phyloP scores from a whole-genome alignment of 2,888 invertebrate species.

The Athalia cordata region DNA sequence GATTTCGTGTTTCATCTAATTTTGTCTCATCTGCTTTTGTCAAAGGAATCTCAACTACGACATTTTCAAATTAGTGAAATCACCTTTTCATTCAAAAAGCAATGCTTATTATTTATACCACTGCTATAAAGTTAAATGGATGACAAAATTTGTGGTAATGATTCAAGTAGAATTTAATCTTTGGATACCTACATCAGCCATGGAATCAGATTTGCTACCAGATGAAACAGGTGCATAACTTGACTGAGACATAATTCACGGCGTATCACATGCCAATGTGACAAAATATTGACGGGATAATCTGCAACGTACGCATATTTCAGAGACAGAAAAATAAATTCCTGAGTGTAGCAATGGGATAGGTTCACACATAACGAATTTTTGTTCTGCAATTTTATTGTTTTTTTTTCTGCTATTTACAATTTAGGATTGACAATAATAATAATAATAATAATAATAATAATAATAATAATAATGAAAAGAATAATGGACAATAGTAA shows the following conservation, averaged over 20 bases:
- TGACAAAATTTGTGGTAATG: no score
- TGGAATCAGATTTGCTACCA: neutral
- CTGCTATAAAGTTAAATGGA: no score
- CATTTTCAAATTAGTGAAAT: neutral
- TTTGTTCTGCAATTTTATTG: slow-evolving; percentile 37
- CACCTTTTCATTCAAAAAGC: neutral
- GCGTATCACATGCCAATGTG: neutral
- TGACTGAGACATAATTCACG: slow-evolving; percentile 10
- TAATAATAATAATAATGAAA: slow-evolving; percentile 65
- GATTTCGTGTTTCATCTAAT: neutral
- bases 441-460: slow-evolving; percentile 58
- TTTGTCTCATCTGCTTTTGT: neutral
- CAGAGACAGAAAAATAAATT: slow-evolving; percentile 9
- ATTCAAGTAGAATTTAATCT: no score
- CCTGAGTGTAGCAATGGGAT: neutral
- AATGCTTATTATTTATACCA: neutral
- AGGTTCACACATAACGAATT: slow-evolving; percentile 29
- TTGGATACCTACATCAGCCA: neutral
- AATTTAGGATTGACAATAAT: slow-evolving; percentile 64
- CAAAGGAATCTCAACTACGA: neutral
- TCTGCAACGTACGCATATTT: slow-evolving; percentile 19
- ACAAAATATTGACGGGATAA: neutral
- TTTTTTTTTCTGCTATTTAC: slow-evolving; percentile 64
- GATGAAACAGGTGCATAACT: neutral
- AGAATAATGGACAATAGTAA: slow-evolving; percentile 65